phyloP scores from a whole-genome alignment of 2,888 invertebrate species.

The Furcula furcula region DNA sequence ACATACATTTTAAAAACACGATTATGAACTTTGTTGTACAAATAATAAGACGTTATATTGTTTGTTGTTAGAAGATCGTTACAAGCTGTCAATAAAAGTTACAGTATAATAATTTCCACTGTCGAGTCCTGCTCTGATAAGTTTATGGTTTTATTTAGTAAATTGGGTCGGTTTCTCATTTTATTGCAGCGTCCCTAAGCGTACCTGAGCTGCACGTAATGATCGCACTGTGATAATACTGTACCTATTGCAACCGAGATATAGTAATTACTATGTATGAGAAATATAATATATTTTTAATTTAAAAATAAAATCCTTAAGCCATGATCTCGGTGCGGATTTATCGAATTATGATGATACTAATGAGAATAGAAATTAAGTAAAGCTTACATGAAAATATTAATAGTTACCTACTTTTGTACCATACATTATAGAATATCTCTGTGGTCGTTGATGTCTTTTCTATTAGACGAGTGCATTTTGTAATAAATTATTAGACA shows the following conservation, averaged over 20 bases:
- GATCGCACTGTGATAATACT: neutral
- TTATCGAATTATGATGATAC: too few relatives aligned
- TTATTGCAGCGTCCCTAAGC: neutral
- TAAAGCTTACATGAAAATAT: too few relatives aligned
- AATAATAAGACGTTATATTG: neutral
- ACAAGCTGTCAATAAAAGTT: constrained; percentile 9
- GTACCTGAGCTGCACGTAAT: neutral
- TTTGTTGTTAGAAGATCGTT: neutral
- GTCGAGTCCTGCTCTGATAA: constrained; percentile 10
- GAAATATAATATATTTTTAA: too few relatives aligned
- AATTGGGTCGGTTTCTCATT: constrained; percentile 4
- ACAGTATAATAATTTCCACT: constrained; percentile 14
- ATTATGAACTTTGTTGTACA: neutral
- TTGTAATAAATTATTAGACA: too few relatives aligned
- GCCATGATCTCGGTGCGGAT: too few relatives aligned
- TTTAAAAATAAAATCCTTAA: too few relatives aligned
- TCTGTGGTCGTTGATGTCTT: constrained; percentile 30
- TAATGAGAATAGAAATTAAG: too few relatives aligned
- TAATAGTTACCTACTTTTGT: too few relatives aligned
- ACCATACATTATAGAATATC: too few relatives aligned
- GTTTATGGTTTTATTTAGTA: constrained; percentile 19
- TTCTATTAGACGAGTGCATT: constrained; percentile 13
- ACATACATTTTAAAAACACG: neutral
- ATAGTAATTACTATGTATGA: too few relatives aligned
- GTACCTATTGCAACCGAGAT: too few relatives aligned